Evolutionary conservation across 2,888 invertebrate genomes (phyloP).

Genomic region (Papilio demoleus): DNA sequence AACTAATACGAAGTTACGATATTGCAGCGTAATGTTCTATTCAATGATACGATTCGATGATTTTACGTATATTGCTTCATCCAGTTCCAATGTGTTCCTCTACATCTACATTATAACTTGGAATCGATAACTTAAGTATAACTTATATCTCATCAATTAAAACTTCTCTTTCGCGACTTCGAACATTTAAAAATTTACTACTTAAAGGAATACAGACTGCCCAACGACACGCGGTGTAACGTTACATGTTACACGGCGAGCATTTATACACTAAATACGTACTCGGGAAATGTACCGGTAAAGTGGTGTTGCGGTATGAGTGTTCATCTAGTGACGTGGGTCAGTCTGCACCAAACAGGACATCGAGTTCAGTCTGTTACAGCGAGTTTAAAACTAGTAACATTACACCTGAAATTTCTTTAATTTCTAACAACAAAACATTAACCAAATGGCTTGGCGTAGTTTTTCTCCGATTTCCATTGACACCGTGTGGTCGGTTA

Average conservation of each 20-base stretch:
- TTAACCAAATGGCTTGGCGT: not conserved
- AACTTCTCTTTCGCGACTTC: not conserved
- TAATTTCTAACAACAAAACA: not conserved
- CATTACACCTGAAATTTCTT: no score
- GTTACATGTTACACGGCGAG: no score
- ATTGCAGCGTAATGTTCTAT: conserved; percentile 15
- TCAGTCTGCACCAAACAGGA: no score
- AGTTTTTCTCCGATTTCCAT: not conserved
- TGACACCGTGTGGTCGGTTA: not conserved
- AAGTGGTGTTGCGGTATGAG: no score
- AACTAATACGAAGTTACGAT: conserved; percentile 18
- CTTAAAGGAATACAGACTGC: no score
- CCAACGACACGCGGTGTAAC: no score
- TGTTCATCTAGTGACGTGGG: no score
- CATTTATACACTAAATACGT: no score
- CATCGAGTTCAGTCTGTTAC: no score
- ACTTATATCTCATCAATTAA: not conserved
- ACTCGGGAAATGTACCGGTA: no score
- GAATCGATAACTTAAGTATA: not conserved
- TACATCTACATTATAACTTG: conserved; percentile 2
- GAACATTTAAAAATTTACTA: no score
- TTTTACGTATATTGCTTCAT: conserved; percentile 11
- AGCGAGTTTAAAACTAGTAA: no score
- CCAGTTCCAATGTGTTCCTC: not conserved
- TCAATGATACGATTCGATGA: conserved; percentile 13